Percentiles rank a stretch among this genome's conserved stretches.
phyloP scores from a whole-genome alignment of 2,888 invertebrate species.

The Operophtera brumata region DNA sequence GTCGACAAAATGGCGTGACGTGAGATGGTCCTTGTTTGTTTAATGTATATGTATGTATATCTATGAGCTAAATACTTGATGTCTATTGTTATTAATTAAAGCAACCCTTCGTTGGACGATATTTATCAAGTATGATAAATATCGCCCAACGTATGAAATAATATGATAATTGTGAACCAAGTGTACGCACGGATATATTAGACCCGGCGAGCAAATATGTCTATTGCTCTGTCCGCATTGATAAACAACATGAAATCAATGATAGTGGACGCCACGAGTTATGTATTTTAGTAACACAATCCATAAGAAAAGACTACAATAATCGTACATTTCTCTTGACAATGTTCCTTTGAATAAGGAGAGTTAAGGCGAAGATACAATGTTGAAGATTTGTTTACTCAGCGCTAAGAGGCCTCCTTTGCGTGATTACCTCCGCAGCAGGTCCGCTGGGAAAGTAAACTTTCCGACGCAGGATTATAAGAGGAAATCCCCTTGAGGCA shows the following conservation, averaged over 20 bases:
- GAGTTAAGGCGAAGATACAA: constrained; percentile 76
- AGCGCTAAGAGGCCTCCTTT: constrained; percentile 64
- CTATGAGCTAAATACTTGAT: background rate
- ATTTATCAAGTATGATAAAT: constrained; percentile 13
- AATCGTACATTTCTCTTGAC: constrained; percentile 79
- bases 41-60: constrained; percentile 17
- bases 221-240: constrained; percentile 68
- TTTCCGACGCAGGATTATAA: constrained; percentile 53
- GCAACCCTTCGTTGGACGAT: too few relatives aligned
- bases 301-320: constrained; percentile 75
- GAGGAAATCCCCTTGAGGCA: constrained; percentile 47
- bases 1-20: too few relatives aligned
- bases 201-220: constrained; percentile 62
- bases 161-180: constrained; percentile 50
- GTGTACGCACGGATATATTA: constrained; percentile 53
- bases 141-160: constrained; percentile 1
- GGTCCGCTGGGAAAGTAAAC: constrained; percentile 56
- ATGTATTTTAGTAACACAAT: constrained; percentile 76
- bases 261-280: constrained; percentile 67
- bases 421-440: constrained; percentile 60
- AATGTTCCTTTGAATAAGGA: constrained; percentile 78
- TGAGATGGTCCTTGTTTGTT: constrained; percentile 1
- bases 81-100: too few relatives aligned
- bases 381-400: constrained; percentile 77
- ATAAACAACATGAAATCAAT: constrained; percentile 72